A percentile compares a stretch with the other conserved stretches of the same genome.
Evolutionary conservation across 2,113 vertebrate species (phyloP).

Genomic region (Rallus limicola): DNA sequence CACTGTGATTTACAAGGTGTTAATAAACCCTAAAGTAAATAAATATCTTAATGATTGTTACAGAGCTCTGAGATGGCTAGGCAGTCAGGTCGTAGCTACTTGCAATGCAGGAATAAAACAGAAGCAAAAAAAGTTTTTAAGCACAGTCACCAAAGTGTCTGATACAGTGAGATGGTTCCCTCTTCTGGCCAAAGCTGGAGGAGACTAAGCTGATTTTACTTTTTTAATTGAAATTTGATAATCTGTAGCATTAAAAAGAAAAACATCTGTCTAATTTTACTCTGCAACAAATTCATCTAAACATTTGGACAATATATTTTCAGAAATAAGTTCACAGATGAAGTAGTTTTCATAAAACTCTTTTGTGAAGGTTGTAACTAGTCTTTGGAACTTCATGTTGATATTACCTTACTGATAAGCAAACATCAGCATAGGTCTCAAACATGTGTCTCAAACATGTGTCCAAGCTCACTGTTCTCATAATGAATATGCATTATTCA

Average conservation of each 20-base stretch:
- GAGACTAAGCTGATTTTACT: background rate
- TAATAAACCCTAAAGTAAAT: background rate
- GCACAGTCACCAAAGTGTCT: background rate
- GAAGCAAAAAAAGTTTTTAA: background rate
- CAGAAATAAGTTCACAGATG: background rate
- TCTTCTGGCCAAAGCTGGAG: slow-evolving; percentile 75
- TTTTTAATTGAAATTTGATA: background rate
- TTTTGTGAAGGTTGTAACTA: background rate
- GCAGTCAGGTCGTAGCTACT: background rate
- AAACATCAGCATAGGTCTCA: background rate
- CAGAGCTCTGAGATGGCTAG: background rate
- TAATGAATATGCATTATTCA: background rate
- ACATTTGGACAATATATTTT: background rate
- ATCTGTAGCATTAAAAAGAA: background rate
- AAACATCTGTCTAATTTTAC: background rate
- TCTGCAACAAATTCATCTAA: background rate
- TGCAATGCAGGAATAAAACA: background rate
- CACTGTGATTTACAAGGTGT: background rate
- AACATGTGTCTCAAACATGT: background rate
- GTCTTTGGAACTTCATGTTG: background rate
- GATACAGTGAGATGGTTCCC: slow-evolving; percentile 73
- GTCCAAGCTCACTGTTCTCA: background rate
- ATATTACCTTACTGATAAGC: background rate
- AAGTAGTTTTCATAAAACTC: background rate
- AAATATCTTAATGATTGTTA: background rate